A percentile compares a stretch with the other conserved stretches of the same genome.
Evolutionary conservation across 1,140 invertebrate species (phyloP).

Genomic region (Trinorchestia longiramus): DNA sequence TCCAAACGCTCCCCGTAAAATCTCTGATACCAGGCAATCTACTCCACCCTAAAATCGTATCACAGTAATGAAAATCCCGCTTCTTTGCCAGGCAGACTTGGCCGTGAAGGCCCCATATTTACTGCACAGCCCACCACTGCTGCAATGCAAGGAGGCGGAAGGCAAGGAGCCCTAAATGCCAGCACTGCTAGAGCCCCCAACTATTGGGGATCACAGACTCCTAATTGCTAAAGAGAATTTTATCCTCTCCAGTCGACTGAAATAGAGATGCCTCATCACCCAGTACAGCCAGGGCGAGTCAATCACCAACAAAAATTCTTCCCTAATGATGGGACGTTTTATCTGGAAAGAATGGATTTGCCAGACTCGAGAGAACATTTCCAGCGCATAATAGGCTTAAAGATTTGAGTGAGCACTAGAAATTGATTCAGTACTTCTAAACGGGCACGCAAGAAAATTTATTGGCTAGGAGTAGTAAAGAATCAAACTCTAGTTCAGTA

Average conservation of each 20-base stretch:
- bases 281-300: no score
- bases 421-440: background rate
- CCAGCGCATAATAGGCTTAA: background rate
- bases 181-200: background rate
- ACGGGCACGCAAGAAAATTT: background rate
- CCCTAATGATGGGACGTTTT: background rate
- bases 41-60: background rate
- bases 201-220: background rate
- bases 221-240: slow-evolving; percentile 35
- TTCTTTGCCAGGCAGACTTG: background rate
- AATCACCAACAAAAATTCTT: background rate
- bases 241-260: background rate
- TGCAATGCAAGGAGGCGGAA: background rate
- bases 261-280: background rate
- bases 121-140: background rate
- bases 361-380: background rate
- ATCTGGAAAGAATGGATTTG: background rate
- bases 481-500: no score
- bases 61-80: background rate
- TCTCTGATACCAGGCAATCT: background rate
- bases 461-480: no score
- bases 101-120: background rate
- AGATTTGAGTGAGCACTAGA: background rate
- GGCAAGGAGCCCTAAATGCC: background rate
- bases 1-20: background rate